Conservation (phyloP, 2,888 invertebrate species). For the Odontocerum albicorne region DNA sequence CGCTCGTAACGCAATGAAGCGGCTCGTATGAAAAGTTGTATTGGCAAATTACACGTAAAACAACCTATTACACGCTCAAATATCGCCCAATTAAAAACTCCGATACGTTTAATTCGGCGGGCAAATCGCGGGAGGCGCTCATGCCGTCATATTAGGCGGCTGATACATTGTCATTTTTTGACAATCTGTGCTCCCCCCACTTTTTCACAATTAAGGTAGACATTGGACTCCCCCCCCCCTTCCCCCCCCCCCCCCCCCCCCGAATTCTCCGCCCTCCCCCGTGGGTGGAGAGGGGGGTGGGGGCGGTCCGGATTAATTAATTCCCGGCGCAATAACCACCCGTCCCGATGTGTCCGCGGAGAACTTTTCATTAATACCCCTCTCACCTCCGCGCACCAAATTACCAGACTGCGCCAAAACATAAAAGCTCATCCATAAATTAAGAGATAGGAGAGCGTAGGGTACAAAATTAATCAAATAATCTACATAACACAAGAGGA, state of each 20-base stretch:
- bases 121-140: background rate
- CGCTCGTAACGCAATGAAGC: too few species aligned
- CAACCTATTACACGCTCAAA: conserved; percentile 1
- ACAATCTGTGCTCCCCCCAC: conserved; percentile 36
- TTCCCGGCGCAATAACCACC: conserved; percentile 30
- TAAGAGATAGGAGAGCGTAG: conserved; percentile 36
- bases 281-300: background rate
- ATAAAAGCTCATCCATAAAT: conserved; percentile 37
- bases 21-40: too few species aligned
- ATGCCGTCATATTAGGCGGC: conserved; percentile 32
- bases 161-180: conserved; percentile 45
- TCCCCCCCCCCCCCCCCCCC: conserved; percentile 42
- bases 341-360: conserved; percentile 32
- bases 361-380: conserved; percentile 33
- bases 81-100: conserved; percentile 15
- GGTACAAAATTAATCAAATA: conserved; percentile 38
- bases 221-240: conserved; percentile 34
- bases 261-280: background rate
- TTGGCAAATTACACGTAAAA: too few species aligned
- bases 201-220: conserved; percentile 41
- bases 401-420: conserved; percentile 37
- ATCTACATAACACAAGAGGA: conserved; percentile 35
- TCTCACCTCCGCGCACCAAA: conserved; percentile 27
- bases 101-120: too few species aligned
- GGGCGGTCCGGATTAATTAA: conserved; percentile 30